phyloP scores from a whole-genome alignment of 1,140 invertebrate genomes.

The Drosophila baimaii region DNA sequence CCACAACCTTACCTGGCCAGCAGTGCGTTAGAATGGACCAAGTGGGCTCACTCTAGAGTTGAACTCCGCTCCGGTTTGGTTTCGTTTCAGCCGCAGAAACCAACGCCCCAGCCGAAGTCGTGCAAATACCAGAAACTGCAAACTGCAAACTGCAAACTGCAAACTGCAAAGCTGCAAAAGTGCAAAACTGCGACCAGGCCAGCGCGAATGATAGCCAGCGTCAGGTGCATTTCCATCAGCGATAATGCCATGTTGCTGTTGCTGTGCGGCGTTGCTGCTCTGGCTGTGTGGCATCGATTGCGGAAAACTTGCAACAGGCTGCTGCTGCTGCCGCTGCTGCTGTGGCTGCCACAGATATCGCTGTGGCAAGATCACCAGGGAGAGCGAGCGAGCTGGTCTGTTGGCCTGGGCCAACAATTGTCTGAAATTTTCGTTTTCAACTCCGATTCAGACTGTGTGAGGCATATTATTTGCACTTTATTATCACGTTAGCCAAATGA shows the following conservation, averaged over 20 bases:
- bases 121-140: slow-evolving; percentile 66
- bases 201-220: slow-evolving; percentile 75
- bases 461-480: slow-evolving; percentile 84
- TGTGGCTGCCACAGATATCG: slow-evolving; percentile 49
- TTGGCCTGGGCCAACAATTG: slow-evolving; percentile 59
- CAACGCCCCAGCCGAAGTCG: slow-evolving; percentile 64
- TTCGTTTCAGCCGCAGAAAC: slow-evolving; percentile 33
- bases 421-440: slow-evolving; percentile 61
- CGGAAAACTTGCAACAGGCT: slow-evolving; percentile 72
- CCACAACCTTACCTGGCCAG: slow-evolving; percentile 33
- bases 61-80: slow-evolving; percentile 29
- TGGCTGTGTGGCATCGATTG: slow-evolving; percentile 67
- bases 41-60: slow-evolving; percentile 9
- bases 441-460: slow-evolving; percentile 64
- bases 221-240: slow-evolving; percentile 84
- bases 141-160: slow-evolving; percentile 22
- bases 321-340: slow-evolving; percentile 12
- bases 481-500: slow-evolving; percentile 84
- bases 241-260: slow-evolving; percentile 74
- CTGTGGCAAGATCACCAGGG: slow-evolving; percentile 50
- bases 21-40: slow-evolving; percentile 53
- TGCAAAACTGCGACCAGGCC: slow-evolving; percentile 33
- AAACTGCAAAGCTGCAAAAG: slow-evolving; percentile 20
- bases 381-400: slow-evolving; percentile 16
- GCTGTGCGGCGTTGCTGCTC: slow-evolving; percentile 37